These are phyloP conservation scores for Podarcis raffonei DNA, from an alignment of 2,113 vertebrate genomes.

Conservation along the genomic window DNA sequence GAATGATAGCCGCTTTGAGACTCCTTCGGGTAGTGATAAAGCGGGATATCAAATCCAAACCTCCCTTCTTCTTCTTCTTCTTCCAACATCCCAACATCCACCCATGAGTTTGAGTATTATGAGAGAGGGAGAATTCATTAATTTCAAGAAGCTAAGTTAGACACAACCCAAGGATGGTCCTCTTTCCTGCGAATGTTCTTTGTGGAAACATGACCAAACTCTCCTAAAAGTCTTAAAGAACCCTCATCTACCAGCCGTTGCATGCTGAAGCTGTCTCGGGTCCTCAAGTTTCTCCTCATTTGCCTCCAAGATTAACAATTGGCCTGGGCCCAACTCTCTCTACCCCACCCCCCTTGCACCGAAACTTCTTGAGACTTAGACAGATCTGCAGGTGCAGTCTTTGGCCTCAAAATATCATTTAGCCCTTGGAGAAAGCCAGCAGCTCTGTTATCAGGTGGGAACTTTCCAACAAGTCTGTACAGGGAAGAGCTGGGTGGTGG, in stretches of 20 bases:
- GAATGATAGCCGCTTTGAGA: too few relatives aligned
- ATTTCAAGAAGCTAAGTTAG: too few relatives aligned
- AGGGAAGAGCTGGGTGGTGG: background rate
- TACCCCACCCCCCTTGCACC: too few relatives aligned
- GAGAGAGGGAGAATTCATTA: too few relatives aligned
- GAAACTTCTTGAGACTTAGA: background rate
- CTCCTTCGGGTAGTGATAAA: too few relatives aligned
- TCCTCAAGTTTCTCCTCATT: background rate
- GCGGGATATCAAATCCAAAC: too few relatives aligned
- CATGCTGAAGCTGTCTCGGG: background rate
- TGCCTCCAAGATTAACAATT: background rate
- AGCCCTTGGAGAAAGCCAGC: background rate
- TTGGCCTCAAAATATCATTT: background rate
- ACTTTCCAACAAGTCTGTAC: background rate
- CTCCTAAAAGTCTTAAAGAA: background rate
- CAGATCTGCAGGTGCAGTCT: background rate
- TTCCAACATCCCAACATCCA: too few relatives aligned
- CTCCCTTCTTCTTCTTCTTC: too few relatives aligned
- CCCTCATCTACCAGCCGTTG: background rate
- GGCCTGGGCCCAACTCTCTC: background rate
- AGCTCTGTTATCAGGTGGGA: background rate
- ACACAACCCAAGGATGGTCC: too few relatives aligned
- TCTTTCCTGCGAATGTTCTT: background rate
- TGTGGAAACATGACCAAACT: background rate
- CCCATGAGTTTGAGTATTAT: too few relatives aligned